Conservation (phyloP, 2,888 invertebrate genomes). For the Blera fallax region DNA sequence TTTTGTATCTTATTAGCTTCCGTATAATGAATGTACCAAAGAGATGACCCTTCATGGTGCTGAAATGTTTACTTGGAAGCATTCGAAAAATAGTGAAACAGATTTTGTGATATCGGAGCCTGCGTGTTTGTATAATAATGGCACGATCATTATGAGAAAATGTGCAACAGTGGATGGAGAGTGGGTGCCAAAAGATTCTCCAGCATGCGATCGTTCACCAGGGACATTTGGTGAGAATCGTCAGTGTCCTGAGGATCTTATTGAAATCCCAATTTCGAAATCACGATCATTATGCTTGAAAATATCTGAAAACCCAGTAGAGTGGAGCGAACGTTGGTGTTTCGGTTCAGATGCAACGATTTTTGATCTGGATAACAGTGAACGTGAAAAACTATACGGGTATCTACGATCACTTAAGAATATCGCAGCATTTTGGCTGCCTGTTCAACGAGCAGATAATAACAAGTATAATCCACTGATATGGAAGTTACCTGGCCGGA, state of each 20-base stretch:
- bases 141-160: conserved; percentile 64
- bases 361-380: conserved; percentile 69
- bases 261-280: conserved; percentile 72
- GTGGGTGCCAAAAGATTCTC: conserved; percentile 76
- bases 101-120: conserved; percentile 77
- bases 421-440: conserved; percentile 82
- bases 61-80: conserved; percentile 44
- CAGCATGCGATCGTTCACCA: conserved; percentile 71
- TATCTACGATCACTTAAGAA: conserved; percentile 71
- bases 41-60: conserved; percentile 31
- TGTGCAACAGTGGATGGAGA: conserved; percentile 52
- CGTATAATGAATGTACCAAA: conserved; percentile 42
- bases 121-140: conserved; percentile 76
- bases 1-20: conserved; percentile 41
- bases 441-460: conserved; percentile 81
- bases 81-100: conserved; percentile 48
- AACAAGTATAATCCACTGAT: conserved; percentile 80
- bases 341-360: conserved; percentile 76
- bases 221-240: conserved; percentile 28
- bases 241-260: conserved; percentile 76
- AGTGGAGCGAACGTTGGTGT: conserved; percentile 76
- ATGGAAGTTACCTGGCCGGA: conserved; percentile 83
- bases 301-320: conserved; percentile 75
- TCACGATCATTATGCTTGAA: conserved; percentile 76
- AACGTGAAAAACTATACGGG: conserved; percentile 77